Evolutionary conservation across 1,140 invertebrate genomes (phyloP).

Genomic region (Drosophila ogumai): DNA sequence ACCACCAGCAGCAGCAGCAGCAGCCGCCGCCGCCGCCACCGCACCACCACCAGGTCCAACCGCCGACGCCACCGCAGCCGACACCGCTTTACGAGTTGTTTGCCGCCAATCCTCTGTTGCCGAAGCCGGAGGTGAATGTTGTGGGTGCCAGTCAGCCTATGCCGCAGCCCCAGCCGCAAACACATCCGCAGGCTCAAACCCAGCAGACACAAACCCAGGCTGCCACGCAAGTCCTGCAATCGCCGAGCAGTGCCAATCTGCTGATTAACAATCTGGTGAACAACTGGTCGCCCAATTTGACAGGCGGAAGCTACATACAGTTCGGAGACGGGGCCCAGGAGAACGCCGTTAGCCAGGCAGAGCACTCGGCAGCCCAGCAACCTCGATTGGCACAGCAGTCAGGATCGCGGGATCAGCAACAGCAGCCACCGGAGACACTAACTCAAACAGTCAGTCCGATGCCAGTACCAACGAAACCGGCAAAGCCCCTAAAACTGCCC

Average conservation of each 20-base stretch:
- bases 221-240: slow-evolving; percentile 45
- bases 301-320: slow-evolving; percentile 92
- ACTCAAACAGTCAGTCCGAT: slow-evolving; percentile 33
- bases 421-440: slow-evolving; percentile 21
- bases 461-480: slow-evolving; percentile 27
- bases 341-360: slow-evolving; percentile 65
- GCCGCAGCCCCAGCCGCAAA: slow-evolving; percentile 23
- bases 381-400: slow-evolving; percentile 10
- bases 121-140: slow-evolving; percentile 66
- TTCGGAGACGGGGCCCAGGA: slow-evolving; percentile 87
- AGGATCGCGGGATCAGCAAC: slow-evolving; percentile 11
- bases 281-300: slow-evolving; percentile 93
- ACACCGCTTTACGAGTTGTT: slow-evolving; percentile 76
- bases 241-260: slow-evolving; percentile 60
- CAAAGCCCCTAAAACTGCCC: slow-evolving; percentile 31
- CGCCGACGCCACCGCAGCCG: slow-evolving; percentile 50
- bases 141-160: slow-evolving; percentile 28
- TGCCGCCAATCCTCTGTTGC: slow-evolving; percentile 72
- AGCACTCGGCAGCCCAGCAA: slow-evolving; percentile 8
- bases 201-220: slow-evolving; percentile 17
- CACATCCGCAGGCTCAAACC: slow-evolving; percentile 21
- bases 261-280: slow-evolving; percentile 91
- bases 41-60: slow-evolving; percentile 22
- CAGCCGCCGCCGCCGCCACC: slow-evolving; percentile 13
- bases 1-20: slow-evolving; percentile 47